Conservation (phyloP, 1,140 invertebrate genomes). For the Branchinecta lynchi region DNA sequence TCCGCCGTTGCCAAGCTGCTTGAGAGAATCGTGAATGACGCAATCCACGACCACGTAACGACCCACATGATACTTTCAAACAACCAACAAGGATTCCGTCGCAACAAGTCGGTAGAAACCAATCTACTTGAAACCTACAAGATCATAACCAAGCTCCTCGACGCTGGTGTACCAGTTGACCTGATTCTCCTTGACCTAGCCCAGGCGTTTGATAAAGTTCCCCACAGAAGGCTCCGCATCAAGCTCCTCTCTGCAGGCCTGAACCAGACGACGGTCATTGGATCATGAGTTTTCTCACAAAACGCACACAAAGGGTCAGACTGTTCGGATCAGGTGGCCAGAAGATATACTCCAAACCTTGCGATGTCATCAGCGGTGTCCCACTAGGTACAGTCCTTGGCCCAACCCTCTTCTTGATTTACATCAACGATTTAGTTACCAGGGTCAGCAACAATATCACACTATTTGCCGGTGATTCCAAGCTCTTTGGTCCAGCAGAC, state of each 20-base stretch:
- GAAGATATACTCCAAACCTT: neutral
- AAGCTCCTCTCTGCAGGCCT: too few relatives aligned
- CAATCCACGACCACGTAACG: too few relatives aligned
- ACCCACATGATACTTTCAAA: too few relatives aligned
- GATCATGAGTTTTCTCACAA: too few relatives aligned
- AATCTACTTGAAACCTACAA: constrained; percentile 7
- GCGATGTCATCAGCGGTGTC: neutral
- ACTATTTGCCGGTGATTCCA: neutral
- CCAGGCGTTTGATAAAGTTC: too few relatives aligned
- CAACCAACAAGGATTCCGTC: too few relatives aligned
- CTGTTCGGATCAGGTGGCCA: constrained; percentile 8
- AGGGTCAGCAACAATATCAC: neutral
- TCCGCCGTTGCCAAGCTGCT: too few relatives aligned
- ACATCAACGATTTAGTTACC: neutral
- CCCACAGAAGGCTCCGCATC: too few relatives aligned
- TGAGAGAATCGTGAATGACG: too few relatives aligned
- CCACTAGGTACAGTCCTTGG: constrained; percentile 7
- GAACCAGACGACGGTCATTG: too few relatives aligned
- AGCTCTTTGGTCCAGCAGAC: neutral
- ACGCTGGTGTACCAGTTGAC: constrained; percentile 4
- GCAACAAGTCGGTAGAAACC: too few relatives aligned
- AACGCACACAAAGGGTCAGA: constrained; percentile 8
- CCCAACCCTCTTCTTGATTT: constrained; percentile 10
- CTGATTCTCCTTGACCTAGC: constrained; percentile 9
- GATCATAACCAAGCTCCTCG: neutral